phyloP scores from a whole-genome alignment of 1,140 invertebrate genomes.

The Zaprionus lachaisei region DNA sequence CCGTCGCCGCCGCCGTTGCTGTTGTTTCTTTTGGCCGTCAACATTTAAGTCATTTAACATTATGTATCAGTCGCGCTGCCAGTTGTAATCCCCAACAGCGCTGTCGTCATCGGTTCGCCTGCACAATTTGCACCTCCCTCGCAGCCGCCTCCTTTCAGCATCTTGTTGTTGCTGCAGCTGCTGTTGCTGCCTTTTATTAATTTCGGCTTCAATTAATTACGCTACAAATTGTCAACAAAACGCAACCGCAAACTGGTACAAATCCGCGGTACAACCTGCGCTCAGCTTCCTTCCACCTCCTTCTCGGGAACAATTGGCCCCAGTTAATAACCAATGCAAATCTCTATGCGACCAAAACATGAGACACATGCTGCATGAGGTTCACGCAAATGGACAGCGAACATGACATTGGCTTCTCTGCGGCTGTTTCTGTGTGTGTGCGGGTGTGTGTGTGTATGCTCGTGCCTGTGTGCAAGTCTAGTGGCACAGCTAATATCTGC shows the following conservation, averaged over 20 bases:
- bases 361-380: conserved; percentile 34
- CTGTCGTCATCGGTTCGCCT: conserved; percentile 61
- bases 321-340: conserved; percentile 75
- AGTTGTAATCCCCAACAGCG: conserved; percentile 66
- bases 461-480: conserved; percentile 21
- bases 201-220: conserved; percentile 77
- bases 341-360: conserved; percentile 64
- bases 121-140: not conserved
- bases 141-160: not conserved
- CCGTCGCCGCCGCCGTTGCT: not conserved
- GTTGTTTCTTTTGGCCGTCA: conserved; percentile 39
- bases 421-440: conserved; percentile 11
- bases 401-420: conserved; percentile 59
- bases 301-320: conserved; percentile 34
- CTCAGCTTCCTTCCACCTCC: not conserved
- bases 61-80: conserved; percentile 70
- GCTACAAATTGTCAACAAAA: conserved; percentile 79
- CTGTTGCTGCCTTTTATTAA: conserved; percentile 66
- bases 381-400: conserved; percentile 43
- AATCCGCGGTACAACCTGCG: conserved; percentile 1
- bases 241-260: conserved; percentile 55
- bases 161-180: too few relatives aligned
- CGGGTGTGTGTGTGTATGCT: conserved; percentile 18
- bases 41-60: conserved; percentile 75
- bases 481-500: conserved; percentile 64